phyloP scores from a whole-genome alignment of 2,113 vertebrate species.

The Nycticryphes semicollaris region DNA sequence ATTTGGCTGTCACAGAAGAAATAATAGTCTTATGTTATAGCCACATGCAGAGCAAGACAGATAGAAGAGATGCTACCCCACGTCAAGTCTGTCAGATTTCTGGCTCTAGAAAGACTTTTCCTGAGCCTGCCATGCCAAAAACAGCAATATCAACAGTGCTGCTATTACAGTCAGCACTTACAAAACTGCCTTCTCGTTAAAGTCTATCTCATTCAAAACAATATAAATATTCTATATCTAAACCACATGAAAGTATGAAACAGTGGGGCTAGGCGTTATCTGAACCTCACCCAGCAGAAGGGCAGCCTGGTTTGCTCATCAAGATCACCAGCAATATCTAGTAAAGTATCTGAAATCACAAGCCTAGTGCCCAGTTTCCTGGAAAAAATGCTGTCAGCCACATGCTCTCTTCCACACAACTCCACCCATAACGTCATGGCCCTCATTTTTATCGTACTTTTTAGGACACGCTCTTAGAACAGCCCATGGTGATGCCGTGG shows the following conservation, averaged over 20 bases:
- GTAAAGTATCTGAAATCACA: background rate
- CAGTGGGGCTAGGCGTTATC: background rate
- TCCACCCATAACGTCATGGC: background rate
- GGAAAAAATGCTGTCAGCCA: slow-evolving; percentile 25
- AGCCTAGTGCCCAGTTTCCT: background rate
- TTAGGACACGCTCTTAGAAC: background rate
- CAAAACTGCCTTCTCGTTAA: background rate
- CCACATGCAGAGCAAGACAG: background rate
- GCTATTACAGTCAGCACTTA: background rate
- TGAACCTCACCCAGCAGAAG: background rate
- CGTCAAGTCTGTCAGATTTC: slow-evolving; percentile 25
- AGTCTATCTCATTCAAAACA: background rate
- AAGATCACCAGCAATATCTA: background rate
- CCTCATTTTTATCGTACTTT: background rate
- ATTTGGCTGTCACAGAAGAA: background rate
- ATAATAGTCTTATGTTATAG: background rate
- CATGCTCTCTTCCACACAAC: background rate
- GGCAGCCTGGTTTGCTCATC: background rate
- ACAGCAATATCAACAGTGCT: background rate
- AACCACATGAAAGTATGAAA: background rate
- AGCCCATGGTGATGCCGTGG: background rate
- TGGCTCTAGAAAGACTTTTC: slow-evolving; percentile 41
- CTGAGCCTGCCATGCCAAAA: background rate
- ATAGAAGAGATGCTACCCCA: background rate
- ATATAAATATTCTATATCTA: background rate